Percentiles rank a stretch among this genome's conserved stretches.
phyloP scores from a whole-genome alignment of 2,888 invertebrate species.

The Plagodis dolabraria region DNA sequence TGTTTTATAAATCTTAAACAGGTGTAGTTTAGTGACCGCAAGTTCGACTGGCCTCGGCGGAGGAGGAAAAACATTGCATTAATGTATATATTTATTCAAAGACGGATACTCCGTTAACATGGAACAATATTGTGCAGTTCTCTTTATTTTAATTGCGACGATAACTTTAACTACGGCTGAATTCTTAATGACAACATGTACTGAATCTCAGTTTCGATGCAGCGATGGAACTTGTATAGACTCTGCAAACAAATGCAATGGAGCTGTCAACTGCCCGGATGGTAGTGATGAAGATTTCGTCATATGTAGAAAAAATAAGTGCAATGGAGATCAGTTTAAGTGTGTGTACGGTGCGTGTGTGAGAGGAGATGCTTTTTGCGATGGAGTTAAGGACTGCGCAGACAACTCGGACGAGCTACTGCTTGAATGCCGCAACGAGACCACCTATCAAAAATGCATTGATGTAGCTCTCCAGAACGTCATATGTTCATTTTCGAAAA shows the following conservation, averaged over 20 bases:
- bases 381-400: constrained; percentile 19
- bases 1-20: too few relatives aligned
- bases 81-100: too few relatives aligned
- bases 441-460: too few relatives aligned
- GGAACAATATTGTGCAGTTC: not conserved
- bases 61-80: too few relatives aligned
- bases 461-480: too few relatives aligned
- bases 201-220: constrained; percentile 11
- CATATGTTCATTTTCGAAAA: too few relatives aligned
- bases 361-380: constrained; percentile 5
- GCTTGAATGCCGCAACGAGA: constrained; percentile 23
- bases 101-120: too few relatives aligned
- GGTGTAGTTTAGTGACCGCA: too few relatives aligned
- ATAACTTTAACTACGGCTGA: not conserved
- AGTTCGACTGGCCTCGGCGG: too few relatives aligned
- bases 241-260: constrained; percentile 16
- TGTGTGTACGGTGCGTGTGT: constrained; percentile 20
- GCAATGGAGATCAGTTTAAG: constrained; percentile 11
- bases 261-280: constrained; percentile 23
- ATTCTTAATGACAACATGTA: constrained; percentile 2
- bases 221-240: constrained; percentile 26
- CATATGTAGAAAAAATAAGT: constrained; percentile 23
- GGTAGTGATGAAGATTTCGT: constrained; percentile 28
- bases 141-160: not conserved
- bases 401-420: constrained; percentile 24